A percentile compares a stretch with the other conserved stretches of the same genome.
These are phyloP conservation scores for Xiphophorus couchianus DNA, from an alignment of 2,113 vertebrate genomes.

Conservation along the genomic window DNA sequence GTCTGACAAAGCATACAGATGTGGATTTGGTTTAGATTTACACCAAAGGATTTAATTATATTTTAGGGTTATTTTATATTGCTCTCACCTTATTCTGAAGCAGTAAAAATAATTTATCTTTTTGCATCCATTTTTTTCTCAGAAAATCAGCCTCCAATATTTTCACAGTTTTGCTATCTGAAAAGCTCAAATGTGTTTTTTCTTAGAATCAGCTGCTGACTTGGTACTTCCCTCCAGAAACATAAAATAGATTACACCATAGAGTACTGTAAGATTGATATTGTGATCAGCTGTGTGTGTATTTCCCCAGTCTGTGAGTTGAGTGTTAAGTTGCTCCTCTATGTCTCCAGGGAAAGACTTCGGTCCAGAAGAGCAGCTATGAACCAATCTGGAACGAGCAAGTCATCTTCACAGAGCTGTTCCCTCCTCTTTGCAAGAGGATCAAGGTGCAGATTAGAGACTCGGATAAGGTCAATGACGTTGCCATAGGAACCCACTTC, in stretches of 20 bases:
- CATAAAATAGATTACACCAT: too few relatives aligned
- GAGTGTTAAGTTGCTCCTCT: neutral
- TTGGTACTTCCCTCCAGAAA: neutral
- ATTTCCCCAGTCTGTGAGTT: neutral
- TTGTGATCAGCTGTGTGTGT: neutral
- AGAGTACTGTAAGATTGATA: too few relatives aligned
- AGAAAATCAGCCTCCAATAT: too few relatives aligned
- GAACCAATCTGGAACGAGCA: slow-evolving; percentile 98
- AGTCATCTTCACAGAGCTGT: slow-evolving; percentile 93
- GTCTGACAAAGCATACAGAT: neutral
- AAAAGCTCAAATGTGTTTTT: neutral
- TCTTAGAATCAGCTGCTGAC: neutral
- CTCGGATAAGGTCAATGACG: slow-evolving; percentile 96
- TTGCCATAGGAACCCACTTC: slow-evolving; percentile 97
- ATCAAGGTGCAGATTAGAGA: slow-evolving; percentile 97
- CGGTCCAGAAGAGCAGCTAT: slow-evolving; percentile 95
- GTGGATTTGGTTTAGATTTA: neutral
- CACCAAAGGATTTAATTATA: neutral
- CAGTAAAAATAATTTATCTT: too few relatives aligned
- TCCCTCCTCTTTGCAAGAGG: slow-evolving; percentile 93
- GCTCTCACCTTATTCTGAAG: too few relatives aligned
- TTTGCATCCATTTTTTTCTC: too few relatives aligned
- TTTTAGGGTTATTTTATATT: neutral
- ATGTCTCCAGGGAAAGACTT: slow-evolving; percentile 89
- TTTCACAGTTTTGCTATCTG: too few relatives aligned